A percentile compares a stretch with the other conserved stretches of the same genome.
phyloP scores from a whole-genome alignment of 2,113 vertebrate genomes.

The Protobothrops flavoviridis region DNA sequence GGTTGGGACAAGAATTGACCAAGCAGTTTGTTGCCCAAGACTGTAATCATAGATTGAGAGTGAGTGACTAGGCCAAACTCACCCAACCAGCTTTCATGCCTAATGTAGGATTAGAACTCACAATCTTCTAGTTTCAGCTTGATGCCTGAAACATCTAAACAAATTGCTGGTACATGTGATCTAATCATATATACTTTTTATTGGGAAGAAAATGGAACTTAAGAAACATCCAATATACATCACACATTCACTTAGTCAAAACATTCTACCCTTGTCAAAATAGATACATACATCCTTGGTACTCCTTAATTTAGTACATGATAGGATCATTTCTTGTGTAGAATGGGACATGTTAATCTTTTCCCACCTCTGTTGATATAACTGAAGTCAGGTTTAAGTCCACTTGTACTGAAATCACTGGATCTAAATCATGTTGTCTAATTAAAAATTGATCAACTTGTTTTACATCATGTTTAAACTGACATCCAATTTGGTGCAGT shows the following conservation, averaged over 20 bases:
- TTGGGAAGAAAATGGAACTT: neutral
- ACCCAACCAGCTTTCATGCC: no score
- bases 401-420: neutral
- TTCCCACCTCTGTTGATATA: neutral
- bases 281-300: neutral
- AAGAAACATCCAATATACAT: no score
- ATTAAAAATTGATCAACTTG: neutral
- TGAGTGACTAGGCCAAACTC: no score
- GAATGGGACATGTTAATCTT: no score
- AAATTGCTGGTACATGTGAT: neutral
- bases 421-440: neutral
- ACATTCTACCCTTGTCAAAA: neutral
- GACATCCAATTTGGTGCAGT: neutral
- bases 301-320: neutral
- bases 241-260: neutral
- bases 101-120: no score
- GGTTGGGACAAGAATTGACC: no score
- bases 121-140: no score
- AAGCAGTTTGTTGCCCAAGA: no score
- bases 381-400: neutral
- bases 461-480: neutral
- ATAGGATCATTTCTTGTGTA: neutral
- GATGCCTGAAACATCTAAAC: neutral
- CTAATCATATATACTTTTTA: neutral
- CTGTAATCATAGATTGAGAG: no score